Percentiles rank a stretch among this genome's conserved stretches.
These are phyloP conservation scores for Rhabdornis inornatus DNA, from an alignment of 2,113 vertebrate species.

Conservation along the genomic window DNA sequence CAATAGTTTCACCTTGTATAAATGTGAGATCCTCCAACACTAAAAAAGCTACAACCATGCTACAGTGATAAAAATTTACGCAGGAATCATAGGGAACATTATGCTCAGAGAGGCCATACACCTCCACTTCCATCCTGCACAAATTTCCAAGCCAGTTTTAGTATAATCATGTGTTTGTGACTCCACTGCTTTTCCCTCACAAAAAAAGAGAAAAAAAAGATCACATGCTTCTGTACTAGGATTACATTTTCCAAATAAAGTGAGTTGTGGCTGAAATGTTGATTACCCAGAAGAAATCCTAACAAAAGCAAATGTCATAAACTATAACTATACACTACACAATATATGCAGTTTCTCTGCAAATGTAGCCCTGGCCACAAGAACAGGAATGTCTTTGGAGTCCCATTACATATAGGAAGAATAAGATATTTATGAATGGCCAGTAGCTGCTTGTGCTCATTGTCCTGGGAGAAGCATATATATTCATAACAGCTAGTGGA, in stretches of 20 bases:
- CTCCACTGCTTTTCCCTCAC: not conserved
- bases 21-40: not conserved
- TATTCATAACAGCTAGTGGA: slow-evolving; percentile 10
- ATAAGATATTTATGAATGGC: slow-evolving; percentile 46
- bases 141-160: not conserved
- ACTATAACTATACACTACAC: not conserved
- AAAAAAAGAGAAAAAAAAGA: not conserved
- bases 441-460: slow-evolving; percentile 18
- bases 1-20: not conserved
- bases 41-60: not conserved
- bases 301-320: slow-evolving; percentile 44
- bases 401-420: not conserved
- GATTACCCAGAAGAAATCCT: slow-evolving; percentile 42
- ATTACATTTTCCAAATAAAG: not conserved
- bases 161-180: not conserved
- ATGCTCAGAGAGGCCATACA: not conserved
- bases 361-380: not conserved
- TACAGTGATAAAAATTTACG: not conserved
- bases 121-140: not conserved
- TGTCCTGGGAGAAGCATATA: slow-evolving; percentile 33
- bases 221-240: not conserved
- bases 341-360: not conserved
- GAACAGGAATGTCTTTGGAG: slow-evolving; percentile 29
- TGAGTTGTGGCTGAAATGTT: not conserved
- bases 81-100: not conserved